Evolutionary conservation across 1,140 invertebrate genomes (phyloP).

Genomic region (Anastrepha ludens): DNA sequence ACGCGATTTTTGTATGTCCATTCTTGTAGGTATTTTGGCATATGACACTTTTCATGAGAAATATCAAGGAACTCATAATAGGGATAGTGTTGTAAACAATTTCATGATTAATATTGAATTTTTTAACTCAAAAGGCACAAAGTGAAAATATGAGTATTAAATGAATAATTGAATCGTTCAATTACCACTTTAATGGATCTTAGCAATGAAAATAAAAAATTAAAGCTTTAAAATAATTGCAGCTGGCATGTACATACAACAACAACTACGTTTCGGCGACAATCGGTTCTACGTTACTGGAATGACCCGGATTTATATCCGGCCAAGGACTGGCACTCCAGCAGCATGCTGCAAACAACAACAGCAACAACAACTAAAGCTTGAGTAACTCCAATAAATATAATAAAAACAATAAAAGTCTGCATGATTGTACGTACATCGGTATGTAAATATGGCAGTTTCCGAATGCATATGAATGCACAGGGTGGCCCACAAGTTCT

Average conservation of each 20-base stretch:
- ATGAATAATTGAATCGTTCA: background rate
- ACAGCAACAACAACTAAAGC: background rate
- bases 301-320: too few relatives aligned
- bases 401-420: background rate
- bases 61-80: background rate
- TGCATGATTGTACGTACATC: too few relatives aligned
- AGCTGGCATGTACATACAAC: background rate
- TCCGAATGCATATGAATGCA: too few relatives aligned
- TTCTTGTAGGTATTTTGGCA: background rate
- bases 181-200: background rate
- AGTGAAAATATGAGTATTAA: too few relatives aligned
- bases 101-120: constrained; percentile 3
- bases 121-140: too few relatives aligned
- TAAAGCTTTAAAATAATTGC: background rate
- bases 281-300: too few relatives aligned
- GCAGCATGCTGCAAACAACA: too few relatives aligned
- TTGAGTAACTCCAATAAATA: background rate
- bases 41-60: background rate
- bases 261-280: background rate
- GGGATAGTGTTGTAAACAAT: background rate
- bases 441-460: too few relatives aligned
- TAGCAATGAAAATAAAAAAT: background rate
- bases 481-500: too few relatives aligned
- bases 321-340: too few relatives aligned
- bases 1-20: background rate